phyloP scores from a whole-genome alignment of 2,888 invertebrate species.

The Anodontia alba region DNA sequence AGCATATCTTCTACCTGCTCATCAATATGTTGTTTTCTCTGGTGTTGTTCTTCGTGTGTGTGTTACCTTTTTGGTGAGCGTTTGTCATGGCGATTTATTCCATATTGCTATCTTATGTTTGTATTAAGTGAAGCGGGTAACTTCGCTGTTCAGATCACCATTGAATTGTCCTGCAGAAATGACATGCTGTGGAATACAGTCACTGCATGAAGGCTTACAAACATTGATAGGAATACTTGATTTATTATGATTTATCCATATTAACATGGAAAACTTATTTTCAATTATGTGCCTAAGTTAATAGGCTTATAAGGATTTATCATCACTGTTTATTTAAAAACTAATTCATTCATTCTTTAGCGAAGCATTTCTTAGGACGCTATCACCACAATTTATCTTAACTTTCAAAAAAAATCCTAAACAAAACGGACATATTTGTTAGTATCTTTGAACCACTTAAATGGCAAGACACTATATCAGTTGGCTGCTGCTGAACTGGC shows the following conservation, averaged over 20 bases:
- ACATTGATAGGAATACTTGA: not conserved
- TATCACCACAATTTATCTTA: not conserved
- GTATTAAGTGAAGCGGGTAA: not conserved
- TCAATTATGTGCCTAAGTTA: not conserved
- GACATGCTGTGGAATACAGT: not conserved
- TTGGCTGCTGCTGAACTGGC: not conserved
- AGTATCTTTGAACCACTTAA: not conserved
- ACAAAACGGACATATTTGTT: not conserved
- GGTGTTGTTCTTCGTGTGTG: no score
- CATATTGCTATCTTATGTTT: not conserved
- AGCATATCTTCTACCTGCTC: no score
- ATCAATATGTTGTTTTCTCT: no score
- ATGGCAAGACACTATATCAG: not conserved
- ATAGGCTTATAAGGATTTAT: not conserved
- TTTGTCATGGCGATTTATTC: not conserved
- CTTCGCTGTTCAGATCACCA: not conserved
- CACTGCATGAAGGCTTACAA: not conserved
- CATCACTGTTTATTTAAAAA: not conserved
- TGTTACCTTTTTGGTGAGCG: no score
- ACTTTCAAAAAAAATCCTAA: not conserved
- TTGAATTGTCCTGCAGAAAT: not conserved
- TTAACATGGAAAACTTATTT: not conserved
- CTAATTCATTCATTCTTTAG: not conserved
- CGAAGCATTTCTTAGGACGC: not conserved
- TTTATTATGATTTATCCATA: slow-evolving; percentile 1